Evolutionary conservation across 2,797 vertebrate genomes (phyloP), one percentile per base, ranked within the genome.

Genomic region (Podargus strigoides): DNA sequence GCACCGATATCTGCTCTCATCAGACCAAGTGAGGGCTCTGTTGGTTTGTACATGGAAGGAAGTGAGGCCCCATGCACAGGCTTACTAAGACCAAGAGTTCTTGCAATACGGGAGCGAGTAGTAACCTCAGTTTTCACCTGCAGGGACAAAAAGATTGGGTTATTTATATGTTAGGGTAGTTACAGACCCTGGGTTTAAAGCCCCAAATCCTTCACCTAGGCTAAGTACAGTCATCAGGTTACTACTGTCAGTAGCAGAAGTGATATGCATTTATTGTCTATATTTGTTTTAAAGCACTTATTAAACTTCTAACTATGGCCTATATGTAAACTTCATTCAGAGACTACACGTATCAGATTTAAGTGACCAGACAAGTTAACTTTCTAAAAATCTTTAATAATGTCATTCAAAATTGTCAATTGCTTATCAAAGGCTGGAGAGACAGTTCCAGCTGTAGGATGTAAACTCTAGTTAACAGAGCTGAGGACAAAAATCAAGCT

Each of bases 1-100:
- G 98, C 99, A 20, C 99, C 99, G 1, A 99, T 99, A 86, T 99
- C 99, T 7, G 98, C 98, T 39, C 99, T 98, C 99, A 99, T 98
- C 88, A 97, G 97, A 56, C 98, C 98, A 46, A 99, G 97, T 0
- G 98, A 99, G 59, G 98, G 98, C 80, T 99, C 99, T 0, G 83
- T 47, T 0, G 98, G 98, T 73, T 98, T 98, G 94, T 98, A 98
- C 30, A 99, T 94, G 2, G 98, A 98, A 1, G 99, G 99, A 37
- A 99, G 63, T 0, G 98, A 98, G 42, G 98, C 96, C 39, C 98
- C 98, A 15, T 44, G 98, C 75, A 97, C 83, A 15, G 98, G 98
- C 50, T 98, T 98, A 21, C 97, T 96, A 20, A 99, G 98, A 49
- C 98, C 98, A 50, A 99, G 98, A 6, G 97, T 98, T 87, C 96